Evolutionary conservation across 2,797 vertebrate genomes (phyloP), one percentile per base, ranked within the genome.

Genomic region (Parotocinclus haroldoi): DNA sequence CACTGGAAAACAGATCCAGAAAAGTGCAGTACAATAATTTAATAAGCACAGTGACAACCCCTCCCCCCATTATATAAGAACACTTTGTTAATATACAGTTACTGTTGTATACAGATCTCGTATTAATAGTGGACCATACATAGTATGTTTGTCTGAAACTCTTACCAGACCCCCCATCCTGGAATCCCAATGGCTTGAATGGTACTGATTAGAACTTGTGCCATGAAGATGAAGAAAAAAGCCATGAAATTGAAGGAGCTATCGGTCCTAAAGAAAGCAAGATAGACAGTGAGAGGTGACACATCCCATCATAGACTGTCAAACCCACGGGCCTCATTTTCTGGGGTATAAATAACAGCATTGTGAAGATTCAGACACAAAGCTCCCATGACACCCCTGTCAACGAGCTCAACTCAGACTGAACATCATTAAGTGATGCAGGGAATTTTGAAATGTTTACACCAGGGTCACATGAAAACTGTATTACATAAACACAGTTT

Each of bases 171-270:
- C 1, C 96, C 96, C 96, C 96, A 99, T 76, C 96, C 96, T 40
- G 96, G 95, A 73, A 99, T 98, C 14, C 96, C 96, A 13, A 98
- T 93, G 0, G 94, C 90, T 80, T 99, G 96, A 77, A 99, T 96
- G 72, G 96, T 91, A 77, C 93, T 95, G 84, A 99, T 96, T 72
- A 93, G 93, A 74, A 97, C 81, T 86, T 99, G 96, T 13, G 95
- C 95, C 93, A 96, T 95, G 84, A 99, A 98, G 52, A 95, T 92
- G 80, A 99, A 99, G 85, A 99, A 99, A 85, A 99, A 99, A 0
- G 92, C 87, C 96, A 99, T 99, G 88, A 94, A 99, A 84, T 96
- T 97, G 87, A 98, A 99, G 69, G 96, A 99, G 73, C 96, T 98
- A 89, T 98, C 96, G 37, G 87, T 92, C 91, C 96, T 99, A 27